Base-by-base conservation (phyloP, 2,888 invertebrate species). In the Tridacna gigas region DNA sequence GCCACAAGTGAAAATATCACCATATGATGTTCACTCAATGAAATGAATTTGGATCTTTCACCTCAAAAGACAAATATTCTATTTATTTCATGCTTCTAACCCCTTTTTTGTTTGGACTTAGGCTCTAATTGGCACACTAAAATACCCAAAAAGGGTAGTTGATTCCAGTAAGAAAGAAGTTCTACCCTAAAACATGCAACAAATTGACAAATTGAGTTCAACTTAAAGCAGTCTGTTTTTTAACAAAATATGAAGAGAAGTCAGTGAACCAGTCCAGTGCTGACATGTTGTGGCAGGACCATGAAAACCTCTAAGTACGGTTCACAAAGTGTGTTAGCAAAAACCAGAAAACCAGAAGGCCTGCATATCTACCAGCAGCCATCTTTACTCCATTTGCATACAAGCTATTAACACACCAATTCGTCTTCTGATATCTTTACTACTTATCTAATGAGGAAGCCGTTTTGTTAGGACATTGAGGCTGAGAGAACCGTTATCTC, bases 331-430 rank as follows among this genome's bases (percentile, higher is more conserved):
- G 71, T 71, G 71, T 26, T 51, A 51, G 71, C 71, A 51, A 71
- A 69, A 71, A 71, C 22, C 71, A 71, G 71, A 71, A 51, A 71
- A 11, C 71, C 71, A 71, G 71, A 71, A 71, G 51, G 71, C 71
- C 45, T 71, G 79, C 71, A 66, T 78, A 83, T 83, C 83, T 76
- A 37, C 48, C 18, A 37, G 77, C 66, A 67, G 79, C 79, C 83
- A 80, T 79, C 79, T 80, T 78, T 79, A 71, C 60, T 47, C 73
- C 79, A 85, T 85, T 85, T 85, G 85, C 85, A 85, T 82, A 82
- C 56, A n/a, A 51, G 69, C 83, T 80, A 86, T 86, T 83, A 86
- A 83, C 83, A 56, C 83, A 79, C 45, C 78, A 77, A 85, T 85
- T 79, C 77, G 78, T 85, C 85, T 85, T 82, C 80, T 61, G 60